phyloP scores from a whole-genome alignment of 2,888 invertebrate species.

The Eristalis arbustorum region DNA sequence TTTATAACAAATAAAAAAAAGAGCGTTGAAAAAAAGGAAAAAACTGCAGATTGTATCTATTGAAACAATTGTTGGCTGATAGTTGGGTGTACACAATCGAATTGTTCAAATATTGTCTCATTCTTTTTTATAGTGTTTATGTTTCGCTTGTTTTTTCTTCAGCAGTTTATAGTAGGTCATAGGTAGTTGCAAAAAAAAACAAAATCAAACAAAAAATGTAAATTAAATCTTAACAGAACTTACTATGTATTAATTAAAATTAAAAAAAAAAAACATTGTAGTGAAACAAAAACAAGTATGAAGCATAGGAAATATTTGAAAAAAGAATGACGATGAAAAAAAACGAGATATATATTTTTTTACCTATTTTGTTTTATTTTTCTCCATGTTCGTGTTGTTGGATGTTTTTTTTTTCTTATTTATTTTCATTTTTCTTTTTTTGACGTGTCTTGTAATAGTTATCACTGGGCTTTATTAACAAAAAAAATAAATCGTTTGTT shows the following conservation, averaged over 20 bases:
- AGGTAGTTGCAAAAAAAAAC: slow-evolving; percentile 67
- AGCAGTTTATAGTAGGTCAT: slow-evolving; percentile 35
- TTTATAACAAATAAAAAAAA: slow-evolving; percentile 43
- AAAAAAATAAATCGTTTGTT: slow-evolving; percentile 24
- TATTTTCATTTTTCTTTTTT: slow-evolving; percentile 9
- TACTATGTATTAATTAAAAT: slow-evolving; percentile 51
- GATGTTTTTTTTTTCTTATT: slow-evolving; percentile 16
- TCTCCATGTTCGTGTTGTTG: slow-evolving; percentile 45
- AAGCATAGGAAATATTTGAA: slow-evolving; percentile 34
- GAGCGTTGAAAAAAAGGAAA: slow-evolving; percentile 18
- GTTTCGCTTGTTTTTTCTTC: slow-evolving; percentile 8
- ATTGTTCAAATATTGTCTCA: background rate
- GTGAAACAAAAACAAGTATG: slow-evolving; percentile 42
- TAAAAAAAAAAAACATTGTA: slow-evolving; percentile 46
- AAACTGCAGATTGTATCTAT: slow-evolving; percentile 3
- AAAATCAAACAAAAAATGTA: slow-evolving; percentile 74
- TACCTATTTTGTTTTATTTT: slow-evolving; percentile 57
- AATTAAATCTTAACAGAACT: slow-evolving; percentile 76
- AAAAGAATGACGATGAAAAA: slow-evolving; percentile 47
- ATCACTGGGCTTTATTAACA: slow-evolving; percentile 59
- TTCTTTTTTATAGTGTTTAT: background rate
- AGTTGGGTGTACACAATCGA: background rate
- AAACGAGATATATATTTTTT: slow-evolving; percentile 45
- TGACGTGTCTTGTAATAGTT: slow-evolving; percentile 49
- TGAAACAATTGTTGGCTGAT: background rate